Percentiles rank a stretch among this genome's conserved stretches.
Conservation (phyloP, 2,888 invertebrate species). For the Tubulanus polymorphus region DNA sequence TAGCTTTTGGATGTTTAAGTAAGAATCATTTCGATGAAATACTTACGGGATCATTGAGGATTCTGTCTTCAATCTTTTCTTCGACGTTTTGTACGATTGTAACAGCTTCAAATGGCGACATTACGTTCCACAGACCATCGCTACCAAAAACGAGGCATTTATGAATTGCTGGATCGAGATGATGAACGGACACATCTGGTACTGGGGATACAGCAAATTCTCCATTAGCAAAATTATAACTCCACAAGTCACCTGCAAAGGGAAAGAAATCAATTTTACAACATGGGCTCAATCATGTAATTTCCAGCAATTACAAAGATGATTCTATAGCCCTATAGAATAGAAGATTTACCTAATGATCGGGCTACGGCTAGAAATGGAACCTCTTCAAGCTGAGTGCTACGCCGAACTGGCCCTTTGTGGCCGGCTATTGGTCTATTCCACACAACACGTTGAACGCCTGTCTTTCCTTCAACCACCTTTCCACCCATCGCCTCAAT, state of each 20-base stretch:
- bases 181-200: conserved; percentile 89
- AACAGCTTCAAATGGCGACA: conserved; percentile 78
- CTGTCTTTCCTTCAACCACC: conserved; percentile 65
- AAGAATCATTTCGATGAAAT: not conserved
- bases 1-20: not conserved
- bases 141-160: conserved; percentile 88
- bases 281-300: too few relatives aligned
- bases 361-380: conserved; percentile 82
- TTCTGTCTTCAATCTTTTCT: conserved; percentile 38
- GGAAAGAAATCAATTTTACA: conserved; percentile 5
- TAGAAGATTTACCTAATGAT: conserved; percentile 65
- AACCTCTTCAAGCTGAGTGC: conserved; percentile 65
- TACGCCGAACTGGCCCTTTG: conserved; percentile 81
- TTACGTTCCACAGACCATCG: conserved; percentile 96
- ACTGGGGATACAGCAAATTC: conserved; percentile 97
- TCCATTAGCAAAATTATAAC: conserved; percentile 84
- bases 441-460: conserved; percentile 96
- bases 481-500: conserved; percentile 62
- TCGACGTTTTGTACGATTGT: conserved; percentile 62
- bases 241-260: conserved; percentile 84
- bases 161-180: conserved; percentile 65
- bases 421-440: conserved; percentile 70
- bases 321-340: too few relatives aligned
- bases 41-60: conserved; percentile 40
- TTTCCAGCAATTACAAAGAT: too few relatives aligned